Evolutionary conservation across 1,140 invertebrate species (phyloP).

Genomic region (Lasaia peninsularis): DNA sequence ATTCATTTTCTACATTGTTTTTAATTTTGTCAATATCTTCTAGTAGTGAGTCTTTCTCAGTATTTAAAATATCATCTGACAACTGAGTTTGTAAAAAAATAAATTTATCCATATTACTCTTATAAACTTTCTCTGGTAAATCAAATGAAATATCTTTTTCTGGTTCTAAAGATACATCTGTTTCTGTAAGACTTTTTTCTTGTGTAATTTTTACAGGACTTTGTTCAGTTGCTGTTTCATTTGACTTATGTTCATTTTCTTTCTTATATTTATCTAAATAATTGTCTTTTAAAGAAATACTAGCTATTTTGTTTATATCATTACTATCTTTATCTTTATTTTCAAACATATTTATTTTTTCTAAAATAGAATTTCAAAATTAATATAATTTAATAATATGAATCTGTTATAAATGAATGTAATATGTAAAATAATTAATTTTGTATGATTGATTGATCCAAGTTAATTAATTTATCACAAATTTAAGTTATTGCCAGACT

Average conservation of each 20-base stretch:
- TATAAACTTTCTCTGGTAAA: conserved; percentile 55
- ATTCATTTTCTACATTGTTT: background rate
- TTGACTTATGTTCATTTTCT: conserved; percentile 25
- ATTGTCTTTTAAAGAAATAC: conserved; percentile 58
- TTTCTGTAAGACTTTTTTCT: conserved; percentile 21
- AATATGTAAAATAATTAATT: too few relatives aligned
- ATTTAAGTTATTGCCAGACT: too few relatives aligned
- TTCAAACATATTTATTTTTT: conserved; percentile 74
- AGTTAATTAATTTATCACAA: too few relatives aligned
- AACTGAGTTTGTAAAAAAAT: conserved; percentile 71
- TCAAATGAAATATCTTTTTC: conserved; percentile 35
- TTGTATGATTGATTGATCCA: too few relatives aligned
- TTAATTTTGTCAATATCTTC: conserved; percentile 3
- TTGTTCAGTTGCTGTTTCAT: conserved; percentile 23
- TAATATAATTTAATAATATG: background rate
- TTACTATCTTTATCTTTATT: conserved; percentile 57
- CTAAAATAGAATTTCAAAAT: conserved; percentile 39
- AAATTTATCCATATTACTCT: conserved; percentile 60
- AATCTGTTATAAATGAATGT: background rate
- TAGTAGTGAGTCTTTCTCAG: conserved; percentile 1
- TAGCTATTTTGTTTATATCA: conserved; percentile 49
- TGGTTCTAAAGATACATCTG: conserved; percentile 19
- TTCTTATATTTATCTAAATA: conserved; percentile 33
- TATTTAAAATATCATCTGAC: conserved; percentile 35
- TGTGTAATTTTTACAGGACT: conserved; percentile 11